These are phyloP conservation scores for Nasonia vitripennis DNA, from an alignment of 1,140 invertebrate genomes.

Conservation along the genomic window DNA sequence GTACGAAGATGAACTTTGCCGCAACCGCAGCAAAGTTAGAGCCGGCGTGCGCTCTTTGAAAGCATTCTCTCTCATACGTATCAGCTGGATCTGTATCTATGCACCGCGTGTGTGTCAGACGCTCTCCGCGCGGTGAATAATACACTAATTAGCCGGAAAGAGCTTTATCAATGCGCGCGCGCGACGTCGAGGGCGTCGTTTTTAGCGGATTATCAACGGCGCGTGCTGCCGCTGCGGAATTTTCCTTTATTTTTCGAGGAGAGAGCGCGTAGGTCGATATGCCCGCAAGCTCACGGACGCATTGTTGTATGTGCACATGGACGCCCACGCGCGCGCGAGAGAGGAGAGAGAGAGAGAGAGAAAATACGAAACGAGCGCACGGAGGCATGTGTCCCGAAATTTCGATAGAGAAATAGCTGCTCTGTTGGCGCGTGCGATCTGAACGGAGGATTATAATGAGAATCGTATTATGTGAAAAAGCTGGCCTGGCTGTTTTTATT, in stretches of 20 bases:
- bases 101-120: no score
- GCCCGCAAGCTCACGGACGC: background rate
- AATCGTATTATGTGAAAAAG: background rate
- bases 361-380: background rate
- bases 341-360: background rate
- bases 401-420: constrained; percentile 26
- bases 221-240: background rate
- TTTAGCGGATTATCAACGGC: background rate
- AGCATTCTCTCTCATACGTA: no score
- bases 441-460: constrained; percentile 11
- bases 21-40: no score
- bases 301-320: background rate
- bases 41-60: no score
- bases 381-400: constrained; percentile 15
- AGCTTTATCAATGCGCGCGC: background rate
- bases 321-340: background rate
- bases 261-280: background rate
- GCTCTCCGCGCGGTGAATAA: no score
- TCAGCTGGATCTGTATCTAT: no score
- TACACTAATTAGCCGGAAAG: background rate
- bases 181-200: background rate
- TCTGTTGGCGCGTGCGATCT: background rate
- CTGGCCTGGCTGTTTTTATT: background rate
- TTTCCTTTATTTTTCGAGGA: background rate
- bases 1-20: no score